Evolutionary conservation across 1,140 invertebrate genomes (phyloP), one percentile per base, ranked within the genome.

Genomic region (Pissodes strobi): DNA sequence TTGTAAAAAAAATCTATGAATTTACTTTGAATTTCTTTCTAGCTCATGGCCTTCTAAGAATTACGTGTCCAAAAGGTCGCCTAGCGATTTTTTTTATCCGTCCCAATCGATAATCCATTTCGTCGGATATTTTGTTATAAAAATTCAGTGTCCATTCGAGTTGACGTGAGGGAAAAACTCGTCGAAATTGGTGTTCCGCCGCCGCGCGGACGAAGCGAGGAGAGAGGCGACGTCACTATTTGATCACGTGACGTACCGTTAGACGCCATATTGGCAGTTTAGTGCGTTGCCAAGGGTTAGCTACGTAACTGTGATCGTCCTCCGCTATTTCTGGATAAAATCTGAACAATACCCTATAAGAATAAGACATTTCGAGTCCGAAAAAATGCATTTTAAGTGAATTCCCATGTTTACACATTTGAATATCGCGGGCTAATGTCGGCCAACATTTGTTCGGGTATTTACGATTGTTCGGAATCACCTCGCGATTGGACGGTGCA

Each of bases 241-340:
- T 77, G 75, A 69, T 81, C 80, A 81, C 79, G 79, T 81, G 80
- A 81, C 76, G 71, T 70, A 72, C 76, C 76, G 77, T 78, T 74
- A 76, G 79, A 76, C 80, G 80, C 80, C 80, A 81, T 81, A 79
- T 81, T 81, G 79, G 78, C 78, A 80, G 78, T 79, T 79, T 76
- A 71, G 73, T 77, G 70, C 68, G 70, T 70, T 72, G 72, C 69
- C 68, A 73, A 74, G 76, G 76, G 76, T 74, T 78, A 76, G 73
- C 72, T 71, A 53, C 60, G 51, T 63, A 43, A 46, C 39, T 63
- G 60, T 34, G 51, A 53, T 46, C 17, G 39, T 53, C 30, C 41
- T 63, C 60, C 39, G 27, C 34, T 43, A 46, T 37, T 55, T 46
- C 37, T 21, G 10, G n/a, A n/a, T 9, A 43, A 62, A 41, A 15